Evolutionary conservation across 2,888 invertebrate genomes (phyloP), one percentile per base, ranked within the genome.

Genomic region (Willowsia nigromaculata): DNA sequence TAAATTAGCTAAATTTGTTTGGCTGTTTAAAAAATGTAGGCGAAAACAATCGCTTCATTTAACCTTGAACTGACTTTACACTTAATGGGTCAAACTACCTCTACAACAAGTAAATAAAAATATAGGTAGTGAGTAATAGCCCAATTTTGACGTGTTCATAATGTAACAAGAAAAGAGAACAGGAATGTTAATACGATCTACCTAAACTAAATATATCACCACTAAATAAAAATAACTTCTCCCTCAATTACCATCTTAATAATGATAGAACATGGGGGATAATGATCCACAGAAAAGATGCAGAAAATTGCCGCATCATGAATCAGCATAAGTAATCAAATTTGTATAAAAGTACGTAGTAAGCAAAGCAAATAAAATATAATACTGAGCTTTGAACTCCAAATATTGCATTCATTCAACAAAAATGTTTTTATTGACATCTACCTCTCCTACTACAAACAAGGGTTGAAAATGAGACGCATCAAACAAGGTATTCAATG

Each of bases 1-100:
- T 27, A 50, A 50, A 76, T 50, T 50, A 30, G 18, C 50, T 47
- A 47, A 27, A 76, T 13, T 56, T 25, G 53, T 68, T 40, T 40
- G 68, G 0, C 22, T 40, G 37, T 65, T 65, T 65, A 65, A 18
- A 62, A 56, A 81, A 81, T 62, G 30, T 81, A 81, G 62, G 81
- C 62, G 37, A 62, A 59, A 40, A 59, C 59, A 81, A 62, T 62
- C 62, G 27, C 43, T 62, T 18, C 25, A 81, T 62, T 59, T 62
- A 43, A 43, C 83, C 83, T 83, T 83, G 83, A 83, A 83, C 83
- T 83, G 50, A 68, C 68, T 68, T 50, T 65, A 71, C 83, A 83
- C 68, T 83, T 83, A 65, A 33, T 83, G 68, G 83, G 83, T 83
- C 83, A 83, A 83, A 71, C 83, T 83, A 83, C 83, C 83, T 68